These are phyloP conservation scores for Entomyzon cyanotis DNA, from an alignment of 2,113 vertebrate genomes.

Conservation along the genomic window DNA sequence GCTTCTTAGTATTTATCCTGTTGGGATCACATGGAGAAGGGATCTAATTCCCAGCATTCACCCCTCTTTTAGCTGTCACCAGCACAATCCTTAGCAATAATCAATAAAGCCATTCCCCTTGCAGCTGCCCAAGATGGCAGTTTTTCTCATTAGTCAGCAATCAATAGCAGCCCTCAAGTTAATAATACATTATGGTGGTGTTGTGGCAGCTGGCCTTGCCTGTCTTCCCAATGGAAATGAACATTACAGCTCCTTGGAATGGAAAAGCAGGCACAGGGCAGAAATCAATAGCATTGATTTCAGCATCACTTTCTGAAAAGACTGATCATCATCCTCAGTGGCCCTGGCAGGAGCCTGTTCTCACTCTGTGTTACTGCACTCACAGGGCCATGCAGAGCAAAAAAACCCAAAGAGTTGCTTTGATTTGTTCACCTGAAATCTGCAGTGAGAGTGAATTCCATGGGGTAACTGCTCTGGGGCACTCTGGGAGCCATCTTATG, in stretches of 20 bases:
- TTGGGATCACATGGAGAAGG: background rate
- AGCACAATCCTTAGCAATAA: conserved; percentile 33
- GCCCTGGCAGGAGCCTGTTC: conserved; percentile 17
- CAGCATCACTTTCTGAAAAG: conserved; percentile 55
- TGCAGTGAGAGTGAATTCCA: background rate
- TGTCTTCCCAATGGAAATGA: conserved; percentile 27
- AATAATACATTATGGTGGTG: conserved; percentile 46
- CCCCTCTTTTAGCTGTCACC: conserved; percentile 5
- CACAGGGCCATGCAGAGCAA: background rate
- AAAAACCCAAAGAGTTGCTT: background rate
- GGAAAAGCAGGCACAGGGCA: conserved; percentile 24
- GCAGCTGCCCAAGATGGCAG: conserved; percentile 11
- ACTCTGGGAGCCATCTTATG: background rate
- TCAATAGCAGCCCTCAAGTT: conserved; percentile 57
- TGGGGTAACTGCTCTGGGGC: background rate
- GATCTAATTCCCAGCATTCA: conserved; percentile 13
- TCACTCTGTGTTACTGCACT: conserved; percentile 6
- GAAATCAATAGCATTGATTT: conserved; percentile 67
- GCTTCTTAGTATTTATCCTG: background rate
- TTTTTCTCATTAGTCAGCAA: conserved; percentile 68
- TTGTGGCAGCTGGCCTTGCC: conserved; percentile 38
- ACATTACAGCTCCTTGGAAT: conserved; percentile 34
- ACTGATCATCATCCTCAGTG: conserved; percentile 51
- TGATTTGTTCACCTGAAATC: background rate
- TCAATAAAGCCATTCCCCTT: conserved; percentile 21